Base-by-base conservation (phyloP, 2,797 vertebrate species). In the Atherinosoma microstoma region DNA sequence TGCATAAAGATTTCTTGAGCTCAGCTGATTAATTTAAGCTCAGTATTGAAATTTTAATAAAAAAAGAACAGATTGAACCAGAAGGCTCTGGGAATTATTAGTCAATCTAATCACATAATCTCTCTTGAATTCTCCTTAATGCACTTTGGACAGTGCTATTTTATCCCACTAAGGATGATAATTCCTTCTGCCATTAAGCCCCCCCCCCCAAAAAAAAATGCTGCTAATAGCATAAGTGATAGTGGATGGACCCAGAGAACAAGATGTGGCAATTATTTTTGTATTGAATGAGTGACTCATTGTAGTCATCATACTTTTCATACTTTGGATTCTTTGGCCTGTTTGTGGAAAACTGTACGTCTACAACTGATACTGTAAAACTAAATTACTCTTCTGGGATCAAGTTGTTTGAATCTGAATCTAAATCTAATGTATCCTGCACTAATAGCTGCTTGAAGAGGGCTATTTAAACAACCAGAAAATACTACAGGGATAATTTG, bases 401-500 rank as follows among this genome's bases (percentile, higher is more conserved):
- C 8, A 20, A 47, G 18, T 2, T 20, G 42, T 20, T 20, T 47
- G 13, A 42, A 42, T 42, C 38, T 47, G 20, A 47, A 47, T 16
- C 18, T 47, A 47, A 51, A 49, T 49, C 32, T 40, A 22, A 40
- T 24, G 7, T 27, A 38, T 16, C 56, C 22, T 47, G 30, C 29
- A 34, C 47, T 64, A 65, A 34, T 3, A 54, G 51, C 51, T 27
- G 51, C 24, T 13, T 54, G 13, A 54, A 27, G 5, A 29, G 45
- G 13, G 24, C 4, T 24, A 27, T 54, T 54, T 24, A 54, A 10
- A 27, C 13, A 1, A 54, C 12, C 51, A 27, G 24, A 29, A 27
- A 20, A n/a, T 22, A 49, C 20, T 9, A 27, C 22, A 53, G 62
- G 68, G 58, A 71, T 27, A 27, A 35, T 76, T 71, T 76, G 76